Percentiles rank a stretch among this genome's conserved stretches.
phyloP scores from a whole-genome alignment of 2,113 vertebrate genomes.

The Calonectris borealis region DNA sequence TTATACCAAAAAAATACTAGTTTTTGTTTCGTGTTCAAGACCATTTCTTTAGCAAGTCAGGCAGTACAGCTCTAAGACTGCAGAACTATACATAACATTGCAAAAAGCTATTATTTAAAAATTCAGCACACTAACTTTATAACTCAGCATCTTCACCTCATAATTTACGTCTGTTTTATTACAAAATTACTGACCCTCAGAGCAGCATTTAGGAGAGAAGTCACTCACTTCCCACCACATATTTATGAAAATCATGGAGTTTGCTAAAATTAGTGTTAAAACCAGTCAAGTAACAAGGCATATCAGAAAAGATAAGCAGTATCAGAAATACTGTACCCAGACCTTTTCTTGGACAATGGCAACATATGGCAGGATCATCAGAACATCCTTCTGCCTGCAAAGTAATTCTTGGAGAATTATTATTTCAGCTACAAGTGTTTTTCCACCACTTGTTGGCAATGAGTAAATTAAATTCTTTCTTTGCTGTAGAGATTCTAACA shows the following conservation, averaged over 20 bases:
- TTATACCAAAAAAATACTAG: rapidly evolving
- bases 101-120: not conserved
- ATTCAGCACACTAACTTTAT: not conserved
- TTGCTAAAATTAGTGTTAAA: not conserved
- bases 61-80: not conserved
- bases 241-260: not conserved
- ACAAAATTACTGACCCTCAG: not conserved
- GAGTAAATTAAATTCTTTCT: constrained; percentile 96
- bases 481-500: constrained; percentile 82
- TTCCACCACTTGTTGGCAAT: constrained; percentile 93
- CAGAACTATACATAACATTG: not conserved
- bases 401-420: constrained; percentile 91
- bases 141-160: not conserved
- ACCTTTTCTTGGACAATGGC: constrained; percentile 99
- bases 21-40: not conserved
- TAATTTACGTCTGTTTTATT: not conserved
- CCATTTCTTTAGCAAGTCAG: not conserved
- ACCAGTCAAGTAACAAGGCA: not conserved
- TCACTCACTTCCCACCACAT: not conserved
- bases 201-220: not conserved
- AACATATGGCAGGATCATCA: constrained; percentile 92
- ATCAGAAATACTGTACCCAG: not conserved
- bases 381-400: constrained; percentile 87
- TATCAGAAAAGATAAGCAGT: not conserved
- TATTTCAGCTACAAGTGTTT: constrained; percentile 96